Evolutionary conservation across 1,140 invertebrate species (phyloP), one percentile per base, ranked within the genome.

Genomic region (Amyelois transitella): DNA sequence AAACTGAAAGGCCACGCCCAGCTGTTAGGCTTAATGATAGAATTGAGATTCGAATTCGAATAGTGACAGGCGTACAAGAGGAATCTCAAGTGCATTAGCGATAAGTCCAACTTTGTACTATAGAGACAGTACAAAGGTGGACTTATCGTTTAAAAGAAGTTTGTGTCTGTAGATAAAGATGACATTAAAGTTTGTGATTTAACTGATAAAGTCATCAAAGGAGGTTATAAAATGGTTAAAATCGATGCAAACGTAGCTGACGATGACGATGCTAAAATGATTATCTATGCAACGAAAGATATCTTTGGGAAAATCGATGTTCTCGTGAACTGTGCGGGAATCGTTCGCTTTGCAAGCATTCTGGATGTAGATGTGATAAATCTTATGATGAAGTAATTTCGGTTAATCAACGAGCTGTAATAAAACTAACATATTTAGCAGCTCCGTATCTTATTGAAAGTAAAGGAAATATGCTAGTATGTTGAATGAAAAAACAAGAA

Each of bases 321-420:
- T 28, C 72, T 93, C 7, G 86, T 95, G 1, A 95, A 95, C 72
- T 93, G 92, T 88, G 94, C 94, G 47, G 94, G 94, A 5, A 90
- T 93, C 55, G 62, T 95, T 19, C 91, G 91, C 62, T 70, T 48
- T 38, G 94, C 93, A 12, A 81, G 79, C 17, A 93, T 95, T 72
- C 6, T 51, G 5, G 12, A 94, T 74, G 91, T 88, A 55, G 93
- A 92, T 0, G 89, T 88, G 14, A 69, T 95, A 89, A 92, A 43
- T 90, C 92, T 50, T 94, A 90, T 75, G 94, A 95, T 57, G 73
- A 89, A 53, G 59, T 92, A 0, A 92, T 95, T 61, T 91, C 92
- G 60, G 75, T 90, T 38, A 96, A 96, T 80, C 91, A 95, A 2
- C 88, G 92, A 49, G 87, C 92, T 17, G 75, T 94, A 2, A 93